Evolutionary conservation across 2,113 vertebrate species (phyloP).

Genomic region (Odobenus rosmarus): DNA sequence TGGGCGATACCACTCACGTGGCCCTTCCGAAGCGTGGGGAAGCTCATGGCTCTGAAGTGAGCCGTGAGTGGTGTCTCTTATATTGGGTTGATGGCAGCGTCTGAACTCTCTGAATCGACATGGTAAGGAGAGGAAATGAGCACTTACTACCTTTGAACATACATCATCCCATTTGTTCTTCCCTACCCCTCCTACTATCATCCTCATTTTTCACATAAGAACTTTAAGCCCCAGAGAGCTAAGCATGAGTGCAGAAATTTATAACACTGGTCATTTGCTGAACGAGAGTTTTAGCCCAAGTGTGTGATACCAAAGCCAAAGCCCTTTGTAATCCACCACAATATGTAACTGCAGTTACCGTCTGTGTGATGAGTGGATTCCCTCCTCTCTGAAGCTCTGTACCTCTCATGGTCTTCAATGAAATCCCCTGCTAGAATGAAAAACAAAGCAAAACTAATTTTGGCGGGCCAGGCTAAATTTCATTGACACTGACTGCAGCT

Average conservation of each 20-base stretch:
- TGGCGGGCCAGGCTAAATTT: not conserved
- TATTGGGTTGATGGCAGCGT: not conserved
- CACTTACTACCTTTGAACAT: not conserved
- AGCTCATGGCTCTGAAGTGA: not conserved
- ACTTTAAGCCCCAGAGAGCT: not conserved
- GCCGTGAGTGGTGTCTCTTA: not conserved
- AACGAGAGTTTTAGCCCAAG: not conserved
- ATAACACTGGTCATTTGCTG: not conserved
- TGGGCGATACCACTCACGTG: not conserved
- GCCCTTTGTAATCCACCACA: not conserved
- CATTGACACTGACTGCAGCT: not conserved
- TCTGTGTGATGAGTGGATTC: too few species aligned
- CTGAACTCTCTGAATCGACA: not conserved
- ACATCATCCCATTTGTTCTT: not conserved
- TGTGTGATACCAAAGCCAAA: not conserved
- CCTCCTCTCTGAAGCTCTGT: not conserved
- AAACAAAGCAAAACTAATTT: not conserved
- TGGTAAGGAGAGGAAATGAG: not conserved
- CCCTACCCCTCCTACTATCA: rapidly evolving
- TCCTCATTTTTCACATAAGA: not conserved
- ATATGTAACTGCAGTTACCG: too few species aligned
- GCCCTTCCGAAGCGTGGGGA: too few species aligned
- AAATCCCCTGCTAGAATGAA: not conserved
- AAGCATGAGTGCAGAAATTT: not conserved
- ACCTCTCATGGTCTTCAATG: not conserved